Conservation (phyloP, 2,113 vertebrate species). For the Aegithalos caudatus region DNA sequence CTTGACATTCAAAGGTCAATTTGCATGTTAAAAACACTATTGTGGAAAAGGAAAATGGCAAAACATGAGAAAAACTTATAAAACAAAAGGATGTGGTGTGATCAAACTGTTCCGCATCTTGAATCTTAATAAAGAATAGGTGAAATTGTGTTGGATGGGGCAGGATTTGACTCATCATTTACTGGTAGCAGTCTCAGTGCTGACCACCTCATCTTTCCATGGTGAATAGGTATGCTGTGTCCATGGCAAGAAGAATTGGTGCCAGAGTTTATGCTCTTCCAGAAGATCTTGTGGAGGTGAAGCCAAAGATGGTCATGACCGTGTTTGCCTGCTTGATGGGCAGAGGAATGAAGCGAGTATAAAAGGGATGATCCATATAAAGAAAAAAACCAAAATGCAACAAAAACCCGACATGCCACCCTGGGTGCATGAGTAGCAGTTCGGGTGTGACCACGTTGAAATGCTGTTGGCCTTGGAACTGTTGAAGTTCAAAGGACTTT, state of each 20-base stretch:
- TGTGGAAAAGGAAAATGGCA: neutral
- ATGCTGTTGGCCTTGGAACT: constrained; percentile 74
- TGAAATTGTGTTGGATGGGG: neutral
- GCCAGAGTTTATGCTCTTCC: constrained; percentile 90
- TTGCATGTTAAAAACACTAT: neutral
- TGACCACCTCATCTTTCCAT: neutral
- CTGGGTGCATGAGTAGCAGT: constrained; percentile 65
- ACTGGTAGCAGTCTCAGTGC: neutral
- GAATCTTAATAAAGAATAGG: neutral
- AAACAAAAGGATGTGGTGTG: neutral
- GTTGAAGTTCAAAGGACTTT: constrained; percentile 63
- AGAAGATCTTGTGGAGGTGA: constrained; percentile 89
- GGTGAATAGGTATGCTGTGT: constrained; percentile 83
- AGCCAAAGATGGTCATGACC: constrained; percentile 95
- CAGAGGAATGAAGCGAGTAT: constrained; percentile 90
- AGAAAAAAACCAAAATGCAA: neutral
- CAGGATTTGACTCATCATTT: neutral
- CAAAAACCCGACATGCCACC: constrained; percentile 36
- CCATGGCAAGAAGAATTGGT: constrained; percentile 91
- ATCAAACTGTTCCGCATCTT: neutral
- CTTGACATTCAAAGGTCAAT: neutral
- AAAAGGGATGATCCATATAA: constrained; percentile 36
- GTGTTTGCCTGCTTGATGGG: constrained; percentile 98
- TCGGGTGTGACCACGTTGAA: constrained; percentile 74
- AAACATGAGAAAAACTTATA: neutral